Evolutionary conservation across 2,797 vertebrate genomes (phyloP), one percentile per base, ranked within the genome.

Genomic region (Platyrinchus mystaceus): DNA sequence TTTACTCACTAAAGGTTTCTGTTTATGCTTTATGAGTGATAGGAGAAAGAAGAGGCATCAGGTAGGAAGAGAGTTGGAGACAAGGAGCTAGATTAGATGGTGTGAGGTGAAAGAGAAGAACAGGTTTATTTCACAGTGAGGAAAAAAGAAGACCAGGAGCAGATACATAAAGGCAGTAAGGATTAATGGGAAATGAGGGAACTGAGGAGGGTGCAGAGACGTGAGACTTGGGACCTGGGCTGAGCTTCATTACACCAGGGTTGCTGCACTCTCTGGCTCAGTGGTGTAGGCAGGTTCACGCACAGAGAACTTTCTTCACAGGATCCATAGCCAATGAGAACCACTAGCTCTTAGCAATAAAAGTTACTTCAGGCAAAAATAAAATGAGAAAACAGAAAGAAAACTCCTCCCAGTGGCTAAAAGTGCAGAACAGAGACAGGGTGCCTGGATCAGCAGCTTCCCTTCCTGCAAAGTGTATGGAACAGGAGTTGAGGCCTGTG

Each of bases 201-300:
- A 10, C 12, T 2, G 6, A 43, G 39, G 34, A 70, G 26, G 18
- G 5, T 4, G 2, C 28, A 46, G 28, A 62, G 22, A 5, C 6
- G 7, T 6, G 37, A 17, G 15, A 21, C 0, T 2, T 0, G 1
- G n/a, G 20, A 23, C 21, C 18, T 21, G 4, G 9, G 13, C 59
- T 73, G n/a, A 75, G n/a, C 30, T 58, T 34, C 13, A 1, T 78
- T 46, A 24, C 6, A 30, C 20, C 1, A 4, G 15, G 19, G 8
- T 10, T 68, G 14, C 37, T 64, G 18, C 14, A 3, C 12, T 36
- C 19, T 81, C 26, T 39, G 20, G 21, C 9, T 37, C 7, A 3
- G 19, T 64, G 44, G 23, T 78, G 10, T 36, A 69, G 46, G 24
- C 12, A 36, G 18, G n/a, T 44, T 70, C 20, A 32, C 10, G 15